Evolutionary conservation across 2,113 vertebrate species (phyloP), one percentile per base, ranked within the genome.

Genomic region (Aptenodytes patagonicus): DNA sequence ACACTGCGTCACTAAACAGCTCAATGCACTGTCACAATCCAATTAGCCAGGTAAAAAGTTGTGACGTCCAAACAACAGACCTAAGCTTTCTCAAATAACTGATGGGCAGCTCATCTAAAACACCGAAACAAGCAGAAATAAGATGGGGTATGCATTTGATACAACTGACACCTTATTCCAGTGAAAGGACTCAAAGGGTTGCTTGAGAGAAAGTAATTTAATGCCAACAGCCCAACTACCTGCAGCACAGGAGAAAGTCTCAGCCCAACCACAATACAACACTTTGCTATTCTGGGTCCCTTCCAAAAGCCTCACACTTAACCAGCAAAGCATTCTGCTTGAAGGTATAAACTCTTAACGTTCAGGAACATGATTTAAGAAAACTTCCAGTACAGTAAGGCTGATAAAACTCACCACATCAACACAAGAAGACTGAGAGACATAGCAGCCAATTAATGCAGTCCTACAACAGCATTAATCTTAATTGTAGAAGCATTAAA

Each of bases 1-100:
- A 24, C 40, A 17, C 34, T 0, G 4, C 2, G 5, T n/a, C 83
- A 65, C 51, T 2, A 0, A 75, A 46, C 36, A 70, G 72, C 60
- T 81, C 72, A 26, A 8, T 0, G 19, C 40, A 18, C 44, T 77
- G 58, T 22, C 76, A 77, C 68, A 60, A 78, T 26, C 77, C 77
- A 80, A 38, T 47, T 8, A 80, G n/a, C 40, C 72, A 86, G 58
- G 64, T 60, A 72, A 77, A n/a, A 47, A 77, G 24, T 7, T 77
- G 52, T 24, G 13, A 72, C 1, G 2, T 28, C 47, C 79, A 13
- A 78, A 83, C 24, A 87, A 38, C 57, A 77, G 40, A 47, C 29
- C n/a, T 62, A 21, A 69, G 31, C 28, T 60, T 61, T 32, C 46
- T 29, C 58, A 62, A 40, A 16, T 29, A 83, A 26, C 1, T 28